Base-by-base conservation (phyloP, 2,888 invertebrate genomes). In the Gymnocheta viridis region DNA sequence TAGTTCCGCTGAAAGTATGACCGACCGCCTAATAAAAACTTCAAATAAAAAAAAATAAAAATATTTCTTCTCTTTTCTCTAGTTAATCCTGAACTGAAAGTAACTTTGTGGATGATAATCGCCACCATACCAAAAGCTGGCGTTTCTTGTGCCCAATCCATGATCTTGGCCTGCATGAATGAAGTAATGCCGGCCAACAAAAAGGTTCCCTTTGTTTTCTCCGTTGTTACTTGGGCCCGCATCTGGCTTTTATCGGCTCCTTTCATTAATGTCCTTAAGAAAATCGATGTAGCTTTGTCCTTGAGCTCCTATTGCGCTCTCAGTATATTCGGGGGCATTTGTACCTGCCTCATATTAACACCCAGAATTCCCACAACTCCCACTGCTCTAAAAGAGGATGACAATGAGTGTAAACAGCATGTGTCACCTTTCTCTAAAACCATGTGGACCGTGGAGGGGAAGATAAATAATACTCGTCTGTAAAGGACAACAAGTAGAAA, bases 121-220 rank as follows among this genome's bases (percentile, higher is more conserved):
- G 90, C 92, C 38, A 91, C 91, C 49, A 88, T 92, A 70, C 90
- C 92, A 4, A 92, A 92, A 86, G 90, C 91, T 4, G 91, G 89
- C 1, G 91, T 91, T 0, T 92, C 92, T n/a, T 89, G 92, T 72
- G 91, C 91, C 56, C 91, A 92, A 79, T 92, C 92, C 19, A 91
- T 92, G 89, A 86, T 92, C 7, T 82, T 91, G 62, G 92, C 92
- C 74, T 92, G 92, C 86, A 90, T 91, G 86, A 87, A 89, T 12
- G 92, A 92, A 79, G 85, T 92, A 32, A 89, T 92, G 87, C 90
- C 92, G 80, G 84, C 88, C 3, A 88, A 90, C 49, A 92, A 92
- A 74, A 90, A 90, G 77, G 88, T 89, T 76, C 89, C 91, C 4
- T 91, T 89, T 64, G 90, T 90, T 60, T 92, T 92, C 84, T 92